phyloP scores from a whole-genome alignment of 2,888 invertebrate genomes.

The Caenorhabditis sp. region DNA sequence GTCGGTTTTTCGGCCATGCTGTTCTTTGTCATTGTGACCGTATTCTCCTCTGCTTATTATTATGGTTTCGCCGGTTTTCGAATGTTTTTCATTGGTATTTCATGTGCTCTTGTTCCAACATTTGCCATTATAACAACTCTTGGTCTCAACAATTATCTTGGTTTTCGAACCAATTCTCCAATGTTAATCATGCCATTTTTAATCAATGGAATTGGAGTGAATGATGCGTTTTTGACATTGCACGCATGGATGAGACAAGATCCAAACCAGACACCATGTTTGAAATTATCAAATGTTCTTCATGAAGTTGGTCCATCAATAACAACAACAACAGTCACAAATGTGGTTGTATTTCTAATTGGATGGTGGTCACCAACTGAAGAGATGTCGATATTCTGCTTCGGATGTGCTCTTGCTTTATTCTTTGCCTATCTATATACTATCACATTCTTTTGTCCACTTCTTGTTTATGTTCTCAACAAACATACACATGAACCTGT shows the following conservation, averaged over 20 bases:
- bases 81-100: conserved; percentile 54
- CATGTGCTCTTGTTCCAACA: conserved; percentile 60
- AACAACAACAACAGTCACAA: conserved; percentile 69
- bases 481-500: conserved; percentile 10
- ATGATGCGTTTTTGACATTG: conserved; percentile 67
- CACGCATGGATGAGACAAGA: conserved; percentile 59
- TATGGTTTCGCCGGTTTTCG: conserved; percentile 46
- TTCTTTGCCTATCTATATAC: conserved; percentile 69
- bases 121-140: conserved; percentile 65
- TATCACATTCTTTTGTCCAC: conserved; percentile 59
- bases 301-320: conserved; percentile 68
- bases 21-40: conserved; percentile 35
- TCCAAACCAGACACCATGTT: conserved; percentile 15
- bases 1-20: conserved; percentile 52
- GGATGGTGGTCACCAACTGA: conserved; percentile 67
- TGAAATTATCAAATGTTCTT: conserved; percentile 38
- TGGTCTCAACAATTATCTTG: conserved; percentile 59
- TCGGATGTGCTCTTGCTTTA: conserved; percentile 66
- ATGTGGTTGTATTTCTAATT: conserved; percentile 67
- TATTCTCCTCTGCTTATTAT: conserved; percentile 42
- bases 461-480: conserved; percentile 37
- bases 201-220: conserved; percentile 69
- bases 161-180: conserved; percentile 63
- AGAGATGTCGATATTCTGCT: conserved; percentile 69
- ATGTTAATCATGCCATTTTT: conserved; percentile 70